phyloP scores from a whole-genome alignment of 2,888 invertebrate species.

The Strigamia maritima region DNA sequence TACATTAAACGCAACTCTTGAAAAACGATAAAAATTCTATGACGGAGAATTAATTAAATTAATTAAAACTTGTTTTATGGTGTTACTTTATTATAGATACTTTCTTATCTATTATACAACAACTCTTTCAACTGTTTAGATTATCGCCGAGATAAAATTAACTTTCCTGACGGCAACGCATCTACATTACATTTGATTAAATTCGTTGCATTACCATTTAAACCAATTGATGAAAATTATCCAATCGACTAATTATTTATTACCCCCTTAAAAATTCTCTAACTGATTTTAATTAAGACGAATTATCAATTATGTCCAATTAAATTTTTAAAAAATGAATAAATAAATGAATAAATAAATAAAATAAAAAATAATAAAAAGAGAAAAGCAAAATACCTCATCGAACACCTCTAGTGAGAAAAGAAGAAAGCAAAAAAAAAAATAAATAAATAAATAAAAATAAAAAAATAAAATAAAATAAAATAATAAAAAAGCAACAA shows the following conservation, averaged over 20 bases:
- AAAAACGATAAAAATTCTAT: slow-evolving; percentile 21
- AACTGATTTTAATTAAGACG: background rate
- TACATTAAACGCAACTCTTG: slow-evolving; percentile 30
- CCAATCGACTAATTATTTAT: slow-evolving; percentile 21
- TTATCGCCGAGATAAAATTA: slow-evolving; percentile 29
- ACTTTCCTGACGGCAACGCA: slow-evolving; percentile 17
- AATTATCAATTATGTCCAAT: background rate
- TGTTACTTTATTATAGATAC: slow-evolving; percentile 32
- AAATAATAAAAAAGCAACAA: slow-evolving; percentile 31
- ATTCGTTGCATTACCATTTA: slow-evolving; percentile 12
- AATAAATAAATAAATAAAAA: background rate
- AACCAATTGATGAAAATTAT: slow-evolving; percentile 6
- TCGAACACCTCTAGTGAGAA: slow-evolving; percentile 7
- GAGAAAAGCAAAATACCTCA: background rate
- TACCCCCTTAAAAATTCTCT: background rate
- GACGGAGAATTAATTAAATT: slow-evolving; percentile 35
- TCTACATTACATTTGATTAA: slow-evolving; percentile 17
- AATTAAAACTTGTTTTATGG: slow-evolving; percentile 36
- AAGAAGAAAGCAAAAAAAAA: slow-evolving; percentile 2
- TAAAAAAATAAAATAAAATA: background rate
- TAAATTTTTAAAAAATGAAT: background rate
- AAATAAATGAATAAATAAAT: background rate
- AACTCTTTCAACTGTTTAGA: slow-evolving; percentile 36
- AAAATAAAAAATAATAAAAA: background rate
- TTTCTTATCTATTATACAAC: slow-evolving; percentile 36